Percentiles rank a stretch among this genome's conserved stretches.
These are phyloP conservation scores for Pelusios castaneus DNA, from an alignment of 2,113 vertebrate species.

Conservation along the genomic window DNA sequence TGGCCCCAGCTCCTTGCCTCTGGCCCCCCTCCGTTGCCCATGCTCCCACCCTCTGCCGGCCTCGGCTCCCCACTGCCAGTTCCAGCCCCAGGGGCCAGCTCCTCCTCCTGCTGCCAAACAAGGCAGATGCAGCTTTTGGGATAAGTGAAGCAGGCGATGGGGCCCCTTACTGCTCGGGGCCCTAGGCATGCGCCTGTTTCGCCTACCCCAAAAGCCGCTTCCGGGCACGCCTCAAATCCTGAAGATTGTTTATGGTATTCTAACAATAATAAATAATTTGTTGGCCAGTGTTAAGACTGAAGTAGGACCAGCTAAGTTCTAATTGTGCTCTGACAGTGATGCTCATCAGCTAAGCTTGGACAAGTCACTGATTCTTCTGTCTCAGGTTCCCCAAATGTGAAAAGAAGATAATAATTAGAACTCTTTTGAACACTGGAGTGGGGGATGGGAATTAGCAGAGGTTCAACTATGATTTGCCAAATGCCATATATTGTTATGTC, in stretches of 20 bases:
- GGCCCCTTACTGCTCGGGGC: too few species aligned
- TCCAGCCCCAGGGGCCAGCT: too few species aligned
- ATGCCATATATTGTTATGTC: neutral
- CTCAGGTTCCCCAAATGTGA: neutral
- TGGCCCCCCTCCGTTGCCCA: too few species aligned
- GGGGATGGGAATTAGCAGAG: neutral
- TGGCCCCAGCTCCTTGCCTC: too few species aligned
- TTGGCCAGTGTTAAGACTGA: neutral
- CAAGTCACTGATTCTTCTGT: neutral
- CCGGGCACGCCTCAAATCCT: neutral
- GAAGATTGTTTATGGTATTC: neutral
- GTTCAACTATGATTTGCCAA: neutral
- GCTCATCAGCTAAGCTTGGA: neutral
- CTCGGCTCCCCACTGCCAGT: too few species aligned
- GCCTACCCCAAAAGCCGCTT: too few species aligned
- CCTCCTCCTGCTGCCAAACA: too few species aligned
- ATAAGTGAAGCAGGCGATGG: too few species aligned
- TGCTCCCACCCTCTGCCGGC: too few species aligned
- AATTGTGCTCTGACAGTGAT: neutral
- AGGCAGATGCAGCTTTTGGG: too few species aligned
- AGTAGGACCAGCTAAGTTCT: neutral
- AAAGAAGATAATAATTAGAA: neutral
- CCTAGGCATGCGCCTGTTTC: too few species aligned
- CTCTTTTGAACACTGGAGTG: neutral
- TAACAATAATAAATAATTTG: neutral